These are phyloP conservation scores for Drosophila barbarae DNA, from an alignment of 2,888 invertebrate species.

Conservation along the genomic window DNA sequence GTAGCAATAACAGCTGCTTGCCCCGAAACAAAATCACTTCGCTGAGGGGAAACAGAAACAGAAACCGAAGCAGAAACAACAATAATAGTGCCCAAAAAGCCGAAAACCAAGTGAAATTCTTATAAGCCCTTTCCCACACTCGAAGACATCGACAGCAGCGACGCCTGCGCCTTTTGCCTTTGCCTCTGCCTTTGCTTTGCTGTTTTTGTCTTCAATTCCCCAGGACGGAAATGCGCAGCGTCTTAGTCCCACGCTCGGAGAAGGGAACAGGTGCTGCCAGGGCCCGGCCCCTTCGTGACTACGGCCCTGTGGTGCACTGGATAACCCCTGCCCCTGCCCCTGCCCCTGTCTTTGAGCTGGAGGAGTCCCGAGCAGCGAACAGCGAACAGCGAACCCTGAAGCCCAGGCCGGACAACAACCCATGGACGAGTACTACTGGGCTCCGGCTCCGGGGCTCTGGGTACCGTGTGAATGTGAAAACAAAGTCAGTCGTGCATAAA, in stretches of 20 bases:
- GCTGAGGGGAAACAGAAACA: constrained; percentile 43
- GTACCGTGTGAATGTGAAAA: constrained; percentile 74
- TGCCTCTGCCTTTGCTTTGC: constrained; percentile 9
- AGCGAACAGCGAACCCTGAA: constrained; percentile 14
- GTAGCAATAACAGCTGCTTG: constrained; percentile 67
- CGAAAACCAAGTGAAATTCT: constrained; percentile 71
- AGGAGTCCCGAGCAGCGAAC: constrained; percentile 7
- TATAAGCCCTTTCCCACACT: constrained; percentile 74
- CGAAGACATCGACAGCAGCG: constrained; percentile 55
- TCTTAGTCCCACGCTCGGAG: constrained; percentile 57
- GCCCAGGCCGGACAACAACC: constrained; percentile 61
- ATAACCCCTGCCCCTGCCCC: too few relatives aligned
- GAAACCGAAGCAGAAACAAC: constrained; percentile 39
- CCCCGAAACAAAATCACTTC: constrained; percentile 46
- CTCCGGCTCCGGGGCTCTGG: constrained; percentile 51
- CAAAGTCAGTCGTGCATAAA: constrained; percentile 75
- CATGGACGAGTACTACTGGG: constrained; percentile 57
- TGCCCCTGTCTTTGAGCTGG: too few relatives aligned
- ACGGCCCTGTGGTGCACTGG: constrained; percentile 57
- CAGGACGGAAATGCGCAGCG: constrained; percentile 71
- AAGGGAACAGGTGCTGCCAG: constrained; percentile 61
- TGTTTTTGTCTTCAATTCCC: constrained; percentile 20
- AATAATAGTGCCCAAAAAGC: constrained; percentile 54
- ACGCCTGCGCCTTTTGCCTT: constrained; percentile 55
- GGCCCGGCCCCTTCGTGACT: constrained; percentile 47